Percentiles rank a stretch among this genome's conserved stretches.
These are phyloP conservation scores for Drosophila setifemur DNA, from an alignment of 1,140 invertebrate species.

Conservation along the genomic window DNA sequence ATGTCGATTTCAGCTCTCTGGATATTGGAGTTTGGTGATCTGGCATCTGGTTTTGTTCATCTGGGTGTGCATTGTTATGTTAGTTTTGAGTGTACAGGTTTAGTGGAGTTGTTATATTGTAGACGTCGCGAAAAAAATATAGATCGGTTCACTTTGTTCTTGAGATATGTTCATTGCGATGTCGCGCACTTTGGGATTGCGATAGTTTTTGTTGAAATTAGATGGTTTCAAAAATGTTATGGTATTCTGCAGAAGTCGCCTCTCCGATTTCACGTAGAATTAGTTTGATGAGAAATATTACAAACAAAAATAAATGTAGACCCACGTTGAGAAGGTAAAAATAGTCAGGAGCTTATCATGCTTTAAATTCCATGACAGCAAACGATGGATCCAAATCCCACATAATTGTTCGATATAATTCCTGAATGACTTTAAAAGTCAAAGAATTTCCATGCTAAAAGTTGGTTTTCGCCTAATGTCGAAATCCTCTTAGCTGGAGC, in stretches of 20 bases:
- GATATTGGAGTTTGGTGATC: background rate
- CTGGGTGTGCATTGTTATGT: slow-evolving; percentile 25
- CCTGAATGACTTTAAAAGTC: no score
- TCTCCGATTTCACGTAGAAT: no score
- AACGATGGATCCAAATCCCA: no score
- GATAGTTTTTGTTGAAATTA: background rate
- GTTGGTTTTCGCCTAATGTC: no score
- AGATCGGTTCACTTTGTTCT: slow-evolving; percentile 1
- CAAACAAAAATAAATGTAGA: background rate
- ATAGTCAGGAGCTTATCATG: no score
- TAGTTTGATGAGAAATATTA: no score
- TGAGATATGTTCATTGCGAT: background rate
- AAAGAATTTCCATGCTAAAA: no score
- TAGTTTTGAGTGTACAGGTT: slow-evolving; percentile 13
- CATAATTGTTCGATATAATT: no score
- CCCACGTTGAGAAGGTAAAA: background rate
- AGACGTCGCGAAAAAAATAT: background rate
- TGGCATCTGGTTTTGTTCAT: slow-evolving; percentile 18
- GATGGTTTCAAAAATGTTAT: background rate
- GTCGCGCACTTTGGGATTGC: slow-evolving; percentile 1
- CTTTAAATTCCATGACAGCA: no score
- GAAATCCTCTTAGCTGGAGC: no score
- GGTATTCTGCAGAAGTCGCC: background rate
- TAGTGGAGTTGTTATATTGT: slow-evolving; percentile 13
- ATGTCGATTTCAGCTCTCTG: slow-evolving; percentile 2